These are phyloP conservation scores for Paelopatides confundens DNA, from an alignment of 53 echinoderm and acorn worm genomes.

Conservation along the genomic window DNA sequence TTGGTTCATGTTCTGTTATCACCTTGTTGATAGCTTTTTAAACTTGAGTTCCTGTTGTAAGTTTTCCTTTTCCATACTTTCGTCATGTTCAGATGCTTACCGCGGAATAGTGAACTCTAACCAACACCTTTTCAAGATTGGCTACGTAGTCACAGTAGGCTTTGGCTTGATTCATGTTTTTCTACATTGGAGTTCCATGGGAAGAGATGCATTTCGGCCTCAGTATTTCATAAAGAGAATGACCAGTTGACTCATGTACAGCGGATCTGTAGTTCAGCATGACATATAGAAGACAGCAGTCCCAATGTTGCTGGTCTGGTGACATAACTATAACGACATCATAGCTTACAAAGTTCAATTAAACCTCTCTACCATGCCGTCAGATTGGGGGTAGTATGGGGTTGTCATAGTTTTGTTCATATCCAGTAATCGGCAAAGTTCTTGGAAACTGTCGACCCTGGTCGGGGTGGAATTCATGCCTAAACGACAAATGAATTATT, in stretches of 20 bases:
- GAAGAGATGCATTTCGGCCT: not conserved
- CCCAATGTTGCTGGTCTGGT: not conserved
- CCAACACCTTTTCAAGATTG: no score
- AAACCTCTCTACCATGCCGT: not conserved
- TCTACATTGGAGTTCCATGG: not conserved
- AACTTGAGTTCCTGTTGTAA: not conserved
- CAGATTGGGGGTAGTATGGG: not conserved
- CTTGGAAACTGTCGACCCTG: slow-evolving; percentile 19
- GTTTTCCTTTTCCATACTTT: not conserved
- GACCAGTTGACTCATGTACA: not conserved
- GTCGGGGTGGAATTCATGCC: not conserved
- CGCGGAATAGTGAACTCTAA: no score
- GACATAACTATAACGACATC: not conserved
- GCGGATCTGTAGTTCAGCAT: slow-evolving; percentile 23
- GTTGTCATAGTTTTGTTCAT: not conserved
- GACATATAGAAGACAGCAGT: not conserved
- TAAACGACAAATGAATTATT: slow-evolving; percentile 10
- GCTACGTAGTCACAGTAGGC: no score
- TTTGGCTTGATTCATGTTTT: no score
- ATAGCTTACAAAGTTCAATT: slow-evolving; percentile 2
- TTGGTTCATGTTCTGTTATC: not conserved
- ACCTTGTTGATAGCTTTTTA: no score
- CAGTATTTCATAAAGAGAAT: not conserved
- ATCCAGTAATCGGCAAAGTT: not conserved
- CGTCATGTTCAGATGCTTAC: not conserved